Percentiles rank a stretch among this genome's conserved stretches.
These are phyloP conservation scores for Henricia sp. DNA, from an alignment of 53 echinoderm and acorn worm genomes.

Conservation along the genomic window DNA sequence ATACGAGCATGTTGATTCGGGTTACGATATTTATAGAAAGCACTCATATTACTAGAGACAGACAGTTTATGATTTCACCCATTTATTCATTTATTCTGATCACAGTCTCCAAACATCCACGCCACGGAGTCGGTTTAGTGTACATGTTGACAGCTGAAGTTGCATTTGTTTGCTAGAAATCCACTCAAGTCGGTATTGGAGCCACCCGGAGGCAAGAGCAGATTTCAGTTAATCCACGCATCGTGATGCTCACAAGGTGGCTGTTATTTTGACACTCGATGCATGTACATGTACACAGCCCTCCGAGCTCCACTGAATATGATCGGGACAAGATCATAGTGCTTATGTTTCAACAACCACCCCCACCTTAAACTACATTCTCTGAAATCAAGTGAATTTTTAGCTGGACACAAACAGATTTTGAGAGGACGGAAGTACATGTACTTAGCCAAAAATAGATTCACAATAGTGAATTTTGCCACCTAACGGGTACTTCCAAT, in stretches of 20 bases:
- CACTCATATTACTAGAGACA: background rate
- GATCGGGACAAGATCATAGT: no score
- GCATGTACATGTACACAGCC: background rate
- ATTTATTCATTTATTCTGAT: constrained; percentile 3
- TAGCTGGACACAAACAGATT: constrained; percentile 6
- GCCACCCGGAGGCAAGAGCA: background rate
- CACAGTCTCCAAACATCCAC: background rate
- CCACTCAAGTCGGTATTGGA: constrained; percentile 4
- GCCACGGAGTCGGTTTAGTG: background rate
- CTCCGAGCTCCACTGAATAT: background rate
- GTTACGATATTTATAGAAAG: background rate
- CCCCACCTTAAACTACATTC: background rate
- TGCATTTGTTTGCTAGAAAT: background rate
- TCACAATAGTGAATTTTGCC: background rate
- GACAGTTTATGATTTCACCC: background rate
- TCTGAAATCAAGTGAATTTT: background rate
- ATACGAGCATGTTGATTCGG: background rate
- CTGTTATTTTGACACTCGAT: background rate
- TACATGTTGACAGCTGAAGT: constrained; percentile 21
- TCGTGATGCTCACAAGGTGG: background rate
- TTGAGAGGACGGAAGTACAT: background rate
- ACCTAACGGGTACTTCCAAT: no score
- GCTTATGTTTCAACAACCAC: background rate
- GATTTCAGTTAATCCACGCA: background rate
- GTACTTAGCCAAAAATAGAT: background rate